phyloP scores from a whole-genome alignment of 2,797 vertebrate species.

The Microctenopoma steveboyesi region DNA sequence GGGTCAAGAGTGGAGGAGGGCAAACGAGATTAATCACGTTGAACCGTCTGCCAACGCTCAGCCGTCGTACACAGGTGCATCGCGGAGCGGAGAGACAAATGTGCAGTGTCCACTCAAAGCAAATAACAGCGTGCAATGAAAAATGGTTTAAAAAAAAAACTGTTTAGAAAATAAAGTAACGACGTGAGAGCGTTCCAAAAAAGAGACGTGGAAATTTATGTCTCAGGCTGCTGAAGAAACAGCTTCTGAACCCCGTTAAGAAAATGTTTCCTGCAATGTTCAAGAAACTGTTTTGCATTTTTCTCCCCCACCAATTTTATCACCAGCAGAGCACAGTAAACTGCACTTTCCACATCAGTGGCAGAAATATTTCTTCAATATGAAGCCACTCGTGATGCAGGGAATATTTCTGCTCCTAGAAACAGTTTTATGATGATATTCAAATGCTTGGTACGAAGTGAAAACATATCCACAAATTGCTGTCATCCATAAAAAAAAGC shows the following conservation, averaged over 20 bases:
- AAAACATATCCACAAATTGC: slow-evolving; percentile 8
- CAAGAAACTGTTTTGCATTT: slow-evolving; percentile 36
- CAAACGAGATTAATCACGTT: slow-evolving; percentile 48
- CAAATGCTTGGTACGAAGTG: slow-evolving; percentile 19
- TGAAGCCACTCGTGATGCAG: slow-evolving; percentile 17
- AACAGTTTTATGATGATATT: slow-evolving; percentile 31
- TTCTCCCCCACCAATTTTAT: slow-evolving; percentile 32
- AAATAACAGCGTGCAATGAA: slow-evolving; percentile 10
- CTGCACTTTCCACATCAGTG: slow-evolving; percentile 30
- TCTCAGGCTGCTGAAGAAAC: slow-evolving; percentile 28
- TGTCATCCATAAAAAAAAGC: slow-evolving; percentile 4
- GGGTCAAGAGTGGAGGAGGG: slow-evolving; percentile 29
- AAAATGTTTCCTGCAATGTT: slow-evolving; percentile 39
- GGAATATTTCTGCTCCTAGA: slow-evolving; percentile 20
- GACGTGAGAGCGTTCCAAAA: slow-evolving; percentile 27
- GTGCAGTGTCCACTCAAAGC: neutral
- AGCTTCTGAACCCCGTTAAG: slow-evolving; percentile 51
- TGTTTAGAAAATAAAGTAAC: slow-evolving; percentile 20
- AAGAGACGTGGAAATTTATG: slow-evolving; percentile 21
- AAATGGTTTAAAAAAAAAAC: neutral
- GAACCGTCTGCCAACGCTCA: slow-evolving; percentile 28
- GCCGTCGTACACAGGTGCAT: slow-evolving; percentile 1
- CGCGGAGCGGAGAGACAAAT: neutral
- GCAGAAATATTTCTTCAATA: slow-evolving; percentile 35
- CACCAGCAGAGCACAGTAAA: slow-evolving; percentile 47